A percentile compares a stretch with the other conserved stretches of the same genome.
phyloP scores from a whole-genome alignment of 1,140 invertebrate genomes.

The Brachionus angularis region DNA sequence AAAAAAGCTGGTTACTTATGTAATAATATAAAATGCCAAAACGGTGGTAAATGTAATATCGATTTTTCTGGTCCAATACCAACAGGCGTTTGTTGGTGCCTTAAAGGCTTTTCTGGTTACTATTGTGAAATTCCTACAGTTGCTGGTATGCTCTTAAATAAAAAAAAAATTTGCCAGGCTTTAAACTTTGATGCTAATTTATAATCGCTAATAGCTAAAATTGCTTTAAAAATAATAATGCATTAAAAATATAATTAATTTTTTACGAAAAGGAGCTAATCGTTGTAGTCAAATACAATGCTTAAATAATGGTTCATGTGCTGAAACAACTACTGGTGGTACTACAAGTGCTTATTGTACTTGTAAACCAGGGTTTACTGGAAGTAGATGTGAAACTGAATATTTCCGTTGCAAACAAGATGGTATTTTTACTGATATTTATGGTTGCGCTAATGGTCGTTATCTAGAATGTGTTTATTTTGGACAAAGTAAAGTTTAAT shows the following conservation, averaged over 20 bases:
- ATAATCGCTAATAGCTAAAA: not conserved
- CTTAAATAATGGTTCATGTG: slow-evolving; percentile 85
- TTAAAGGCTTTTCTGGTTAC: slow-evolving; percentile 45
- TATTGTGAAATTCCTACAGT: slow-evolving; percentile 46
- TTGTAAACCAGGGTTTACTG: slow-evolving; percentile 43
- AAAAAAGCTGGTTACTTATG: slow-evolving; percentile 44
- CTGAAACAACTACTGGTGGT: slow-evolving; percentile 12
- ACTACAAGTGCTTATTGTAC: slow-evolving; percentile 27
- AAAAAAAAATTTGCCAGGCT: not conserved
- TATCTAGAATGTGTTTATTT: slow-evolving; percentile 45
- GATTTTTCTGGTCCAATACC: slow-evolving; percentile 43
- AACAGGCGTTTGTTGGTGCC: slow-evolving; percentile 51
- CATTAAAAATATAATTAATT: too few relatives aligned
- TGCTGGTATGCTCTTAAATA: not conserved
- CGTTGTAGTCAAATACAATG: slow-evolving; percentile 66
- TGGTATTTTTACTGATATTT: slow-evolving; percentile 41
- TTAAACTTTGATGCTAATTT: not conserved
- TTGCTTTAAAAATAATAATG: too few relatives aligned
- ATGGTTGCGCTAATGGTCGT: slow-evolving; percentile 21
- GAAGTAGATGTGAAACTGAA: slow-evolving; percentile 38
- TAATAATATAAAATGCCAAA: slow-evolving; percentile 47
- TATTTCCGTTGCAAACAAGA: slow-evolving; percentile 37
- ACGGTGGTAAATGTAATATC: slow-evolving; percentile 49
- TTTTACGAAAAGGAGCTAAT: not conserved
- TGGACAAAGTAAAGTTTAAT: not conserved